Conservation (phyloP, 2,888 invertebrate species). For the Colletes collaris region DNA sequence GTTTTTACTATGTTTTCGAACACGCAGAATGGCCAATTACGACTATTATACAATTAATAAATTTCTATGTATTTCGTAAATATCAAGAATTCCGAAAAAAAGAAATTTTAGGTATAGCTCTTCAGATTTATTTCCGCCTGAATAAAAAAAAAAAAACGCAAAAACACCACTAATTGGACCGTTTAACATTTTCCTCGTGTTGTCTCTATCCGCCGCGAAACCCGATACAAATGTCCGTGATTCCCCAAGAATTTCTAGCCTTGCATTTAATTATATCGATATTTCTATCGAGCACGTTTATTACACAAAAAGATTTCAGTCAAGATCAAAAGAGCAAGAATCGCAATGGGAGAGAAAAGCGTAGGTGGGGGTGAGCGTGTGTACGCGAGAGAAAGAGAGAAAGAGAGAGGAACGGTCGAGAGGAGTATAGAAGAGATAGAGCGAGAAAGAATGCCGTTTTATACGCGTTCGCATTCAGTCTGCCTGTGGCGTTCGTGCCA, state of each 20-base stretch:
- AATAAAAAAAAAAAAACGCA: too few species aligned
- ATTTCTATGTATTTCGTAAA: too few species aligned
- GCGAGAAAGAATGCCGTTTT: slow-evolving; percentile 45
- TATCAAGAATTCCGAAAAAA: too few species aligned
- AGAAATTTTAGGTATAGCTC: too few species aligned
- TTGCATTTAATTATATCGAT: neutral
- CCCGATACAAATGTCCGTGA: slow-evolving; percentile 12
- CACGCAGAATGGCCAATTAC: too few species aligned
- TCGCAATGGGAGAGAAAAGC: neutral
- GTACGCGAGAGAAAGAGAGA: neutral
- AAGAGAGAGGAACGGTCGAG: neutral
- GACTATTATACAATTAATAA: too few species aligned
- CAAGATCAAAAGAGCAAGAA: slow-evolving; percentile 5
- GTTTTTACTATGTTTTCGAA: too few species aligned
- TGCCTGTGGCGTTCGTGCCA: slow-evolving; percentile 47
- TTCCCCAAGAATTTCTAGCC: neutral
- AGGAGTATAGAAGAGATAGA: slow-evolving; percentile 13
- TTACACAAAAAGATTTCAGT: slow-evolving; percentile 19
- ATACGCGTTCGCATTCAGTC: slow-evolving; percentile 60
- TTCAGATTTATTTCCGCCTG: too few species aligned
- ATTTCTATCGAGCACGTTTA: slow-evolving; percentile 6
- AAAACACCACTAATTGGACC: too few species aligned
- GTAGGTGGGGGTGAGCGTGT: neutral
- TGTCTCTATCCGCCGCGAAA: too few species aligned
- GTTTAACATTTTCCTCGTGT: too few species aligned